Evolutionary conservation across 2,113 vertebrate species (phyloP).

Genomic region (Notechis scutatus): DNA sequence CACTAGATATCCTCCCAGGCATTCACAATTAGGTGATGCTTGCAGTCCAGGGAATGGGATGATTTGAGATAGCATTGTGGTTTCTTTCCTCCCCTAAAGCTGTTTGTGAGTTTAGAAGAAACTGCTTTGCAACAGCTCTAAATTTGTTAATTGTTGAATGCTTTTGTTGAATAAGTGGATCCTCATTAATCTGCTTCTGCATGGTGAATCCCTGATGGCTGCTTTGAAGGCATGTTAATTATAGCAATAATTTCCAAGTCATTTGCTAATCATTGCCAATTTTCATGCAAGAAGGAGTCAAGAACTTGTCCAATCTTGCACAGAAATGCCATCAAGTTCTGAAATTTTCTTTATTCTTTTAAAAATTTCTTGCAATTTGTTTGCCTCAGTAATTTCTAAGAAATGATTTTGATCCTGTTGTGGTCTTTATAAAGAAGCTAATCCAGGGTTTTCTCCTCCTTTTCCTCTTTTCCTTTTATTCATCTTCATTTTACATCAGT

Average conservation of each 20-base stretch:
- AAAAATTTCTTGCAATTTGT: conserved; percentile 7
- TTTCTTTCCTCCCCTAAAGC: not conserved
- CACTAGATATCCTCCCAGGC: conserved; percentile 16
- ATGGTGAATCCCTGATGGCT: conserved; percentile 55
- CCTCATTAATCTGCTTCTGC: conserved; percentile 63
- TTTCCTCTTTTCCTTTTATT: conserved; percentile 32
- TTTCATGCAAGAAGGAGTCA: conserved; percentile 59
- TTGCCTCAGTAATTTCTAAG: conserved; percentile 50
- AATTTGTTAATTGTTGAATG: conserved; percentile 22
- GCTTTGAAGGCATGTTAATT: conserved; percentile 65
- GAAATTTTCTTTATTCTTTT: conserved; percentile 21
- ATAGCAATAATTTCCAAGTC: conserved; percentile 71
- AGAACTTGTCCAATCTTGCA: conserved; percentile 51
- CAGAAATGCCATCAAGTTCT: conserved; percentile 53
- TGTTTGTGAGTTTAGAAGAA: conserved; percentile 37
- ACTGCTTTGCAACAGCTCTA: conserved; percentile 34
- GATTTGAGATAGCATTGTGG: conserved; percentile 7
- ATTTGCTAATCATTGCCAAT: conserved; percentile 65
- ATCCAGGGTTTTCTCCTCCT: conserved; percentile 4
- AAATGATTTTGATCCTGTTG: conserved; percentile 26
- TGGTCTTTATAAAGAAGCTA: conserved; percentile 38
- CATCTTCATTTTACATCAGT: not conserved
- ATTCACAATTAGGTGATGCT: conserved; percentile 31
- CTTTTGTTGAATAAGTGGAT: conserved; percentile 63
- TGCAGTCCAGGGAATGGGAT: conserved; percentile 8